These are phyloP conservation scores for Phaenicophaeus curvirostris DNA, from an alignment of 2,797 vertebrate genomes.

Conservation along the genomic window DNA sequence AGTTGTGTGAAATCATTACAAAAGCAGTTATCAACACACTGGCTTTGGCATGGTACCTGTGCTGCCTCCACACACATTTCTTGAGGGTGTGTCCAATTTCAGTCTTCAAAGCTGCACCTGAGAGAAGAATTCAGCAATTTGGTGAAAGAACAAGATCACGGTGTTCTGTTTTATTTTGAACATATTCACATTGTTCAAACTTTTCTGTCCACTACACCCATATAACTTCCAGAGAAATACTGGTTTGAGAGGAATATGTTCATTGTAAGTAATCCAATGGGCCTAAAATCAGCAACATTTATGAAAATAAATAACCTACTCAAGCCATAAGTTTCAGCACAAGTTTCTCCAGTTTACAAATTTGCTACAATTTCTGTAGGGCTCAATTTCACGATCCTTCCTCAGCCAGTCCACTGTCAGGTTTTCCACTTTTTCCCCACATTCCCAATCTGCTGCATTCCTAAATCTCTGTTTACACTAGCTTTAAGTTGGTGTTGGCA, in stretches of 20 bases:
- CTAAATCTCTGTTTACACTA: not conserved
- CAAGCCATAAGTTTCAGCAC: not conserved
- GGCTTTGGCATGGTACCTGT: not conserved
- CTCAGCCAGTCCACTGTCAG: not conserved
- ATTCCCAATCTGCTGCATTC: not conserved
- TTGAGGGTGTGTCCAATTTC: not conserved
- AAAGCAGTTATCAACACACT: not conserved
- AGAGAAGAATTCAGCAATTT: not conserved
- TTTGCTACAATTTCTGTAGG: not conserved
- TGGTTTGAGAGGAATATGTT: not conserved
- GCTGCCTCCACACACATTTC: not conserved
- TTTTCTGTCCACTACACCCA: not conserved
- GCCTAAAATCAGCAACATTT: not conserved
- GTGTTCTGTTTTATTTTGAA: not conserved
- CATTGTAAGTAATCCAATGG: not conserved
- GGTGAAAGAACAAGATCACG: not conserved
- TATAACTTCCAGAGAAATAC: not conserved
- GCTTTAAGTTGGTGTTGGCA: not conserved
- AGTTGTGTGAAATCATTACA: not conserved
- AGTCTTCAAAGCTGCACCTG: not conserved
- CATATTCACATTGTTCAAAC: not conserved
- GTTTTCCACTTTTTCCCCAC: not conserved
- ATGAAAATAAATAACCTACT: not conserved
- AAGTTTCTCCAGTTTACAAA: not conserved
- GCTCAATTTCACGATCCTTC: not conserved